Percentiles rank a stretch among this genome's conserved stretches.
phyloP scores from a whole-genome alignment of 2,888 invertebrate species.

The Apodemia zela region DNA sequence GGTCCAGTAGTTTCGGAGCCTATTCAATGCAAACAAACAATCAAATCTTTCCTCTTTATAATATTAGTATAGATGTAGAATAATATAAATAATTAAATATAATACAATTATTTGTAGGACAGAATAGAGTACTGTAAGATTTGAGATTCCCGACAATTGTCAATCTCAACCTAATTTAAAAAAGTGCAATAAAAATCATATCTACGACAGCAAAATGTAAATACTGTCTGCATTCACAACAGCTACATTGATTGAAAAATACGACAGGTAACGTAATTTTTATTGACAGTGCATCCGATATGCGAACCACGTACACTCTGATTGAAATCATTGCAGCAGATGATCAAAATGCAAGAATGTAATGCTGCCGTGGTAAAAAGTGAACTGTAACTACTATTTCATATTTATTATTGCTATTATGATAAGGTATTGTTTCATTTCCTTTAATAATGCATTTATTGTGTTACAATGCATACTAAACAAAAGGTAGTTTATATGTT shows the following conservation, averaged over 20 bases:
- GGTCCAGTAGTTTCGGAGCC: no score
- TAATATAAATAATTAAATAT: no score
- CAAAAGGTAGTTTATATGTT: no score
- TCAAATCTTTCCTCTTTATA: no score
- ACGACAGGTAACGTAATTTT: slow-evolving; percentile 1
- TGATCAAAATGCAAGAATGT: slow-evolving; percentile 9
- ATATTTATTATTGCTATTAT: not conserved
- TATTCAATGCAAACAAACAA: no score
- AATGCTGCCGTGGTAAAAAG: not conserved
- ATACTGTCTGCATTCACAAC: slow-evolving; percentile 2
- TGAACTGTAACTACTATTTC: not conserved
- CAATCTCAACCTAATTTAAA: not conserved
- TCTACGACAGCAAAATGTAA: not conserved
- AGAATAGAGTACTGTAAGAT: no score
- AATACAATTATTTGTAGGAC: no score
- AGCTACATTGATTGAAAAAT: not conserved
- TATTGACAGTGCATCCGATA: slow-evolving; percentile 3
- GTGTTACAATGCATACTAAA: no score
- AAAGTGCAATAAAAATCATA: slow-evolving; percentile 28
- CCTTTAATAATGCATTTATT: no score
- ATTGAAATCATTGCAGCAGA: not conserved
- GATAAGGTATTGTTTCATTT: no score
- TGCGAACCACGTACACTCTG: slow-evolving; percentile 4
- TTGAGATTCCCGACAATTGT: no score
- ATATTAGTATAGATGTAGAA: no score